Base-by-base conservation (phyloP, 2,113 vertebrate species). In the Smithornis capensis region DNA sequence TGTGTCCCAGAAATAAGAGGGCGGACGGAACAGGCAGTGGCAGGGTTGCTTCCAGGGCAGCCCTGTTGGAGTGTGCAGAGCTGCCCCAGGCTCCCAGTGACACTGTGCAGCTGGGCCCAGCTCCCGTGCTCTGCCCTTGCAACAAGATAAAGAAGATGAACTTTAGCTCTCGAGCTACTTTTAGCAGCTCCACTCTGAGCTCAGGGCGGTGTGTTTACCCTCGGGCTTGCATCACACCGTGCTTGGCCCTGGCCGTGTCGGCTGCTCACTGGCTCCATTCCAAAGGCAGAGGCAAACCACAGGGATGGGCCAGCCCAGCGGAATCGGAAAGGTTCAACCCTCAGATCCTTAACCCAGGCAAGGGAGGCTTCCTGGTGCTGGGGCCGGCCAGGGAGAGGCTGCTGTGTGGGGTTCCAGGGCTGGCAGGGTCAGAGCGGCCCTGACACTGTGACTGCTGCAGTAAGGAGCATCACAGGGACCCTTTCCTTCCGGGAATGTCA, bases 391-490 rank as follows among this genome's bases (percentile, higher is more conserved):
- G 27, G 8, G 19, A 55, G 52, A 63, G 40, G 44, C 42, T 75
- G 35, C 68, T 50, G 11, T 0, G 0, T 1, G 3, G 19, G 11
- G 1, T 31, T 27, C 62, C 3, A n/a, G 50, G 52, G 42, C 29
- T 57, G 38, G 2, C 0, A 2, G 18, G 11, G 4, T 56, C 17
- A 5, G 49, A 50, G 64, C 4, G 77, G 71, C 38, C 15, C 13
- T 64, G 13, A 6, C 1, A 3, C 64, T 27, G 38, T 42, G 33
- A 4, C 29, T 50, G 29, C 4, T 44, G 29, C 57, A 17, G 15
- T 6, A 7, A 19, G 29, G 77, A 65, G 42, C 2, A 6, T 38
- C 16, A 9, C 18, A 4, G 4, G 29, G 49, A 40, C 37, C 23
- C 19, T 60, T 83, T 42, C 12, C 38, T 42, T 40, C 5, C 0